Evolutionary conservation across 2,113 vertebrate genomes (phyloP), one percentile per base, ranked within the genome.

Genomic region (Haemorhous mexicanus): DNA sequence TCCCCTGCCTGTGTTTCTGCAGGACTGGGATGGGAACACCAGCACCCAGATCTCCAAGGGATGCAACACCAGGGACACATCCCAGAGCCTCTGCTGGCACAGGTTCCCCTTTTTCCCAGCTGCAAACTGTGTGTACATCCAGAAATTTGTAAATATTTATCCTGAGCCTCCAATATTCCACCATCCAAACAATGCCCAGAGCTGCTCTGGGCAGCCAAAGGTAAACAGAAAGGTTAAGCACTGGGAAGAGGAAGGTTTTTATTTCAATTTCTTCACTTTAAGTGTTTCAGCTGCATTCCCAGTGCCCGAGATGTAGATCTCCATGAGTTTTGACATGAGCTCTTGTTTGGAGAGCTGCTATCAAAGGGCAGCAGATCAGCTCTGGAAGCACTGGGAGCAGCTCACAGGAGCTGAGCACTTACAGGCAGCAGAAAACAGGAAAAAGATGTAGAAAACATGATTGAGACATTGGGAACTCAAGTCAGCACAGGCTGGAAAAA

Each of bases 291-390:
- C 67, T 82, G 53, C 73, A 50, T 7, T 52, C 44, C 30, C 5
- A 10, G 70, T 5, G 5, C 37, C 66, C 0, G 2, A 26, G 70
- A 37, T 79, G 67, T 44, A 85, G 84, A 74, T 64, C 46, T 90
- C 84, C 53, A 27, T 2, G 10, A 76, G 88, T n/a, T 87, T 0
- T 93, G 90, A 93, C 78, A 56, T 2, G 3, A 94, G 82, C 35
- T 92, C 75, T 41, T 88, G 49, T 85, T 83, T 79, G 47, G 69
- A 90, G 78, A 91, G 67, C 75, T 35, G 41, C 26, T 76, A 88
- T 62, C 90, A 84, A 94, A 96, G 85, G 90, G 88, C 90, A 92
- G n/a, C 64, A 52, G 67, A 30, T 22, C 70, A 43, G 75, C 79
- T 37, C 74, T 20, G 74, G 61, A 70, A 67, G 61, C 7, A 1